Base-by-base conservation (phyloP, 2,888 invertebrate genomes). In the Glaucopsyche alexis region DNA sequence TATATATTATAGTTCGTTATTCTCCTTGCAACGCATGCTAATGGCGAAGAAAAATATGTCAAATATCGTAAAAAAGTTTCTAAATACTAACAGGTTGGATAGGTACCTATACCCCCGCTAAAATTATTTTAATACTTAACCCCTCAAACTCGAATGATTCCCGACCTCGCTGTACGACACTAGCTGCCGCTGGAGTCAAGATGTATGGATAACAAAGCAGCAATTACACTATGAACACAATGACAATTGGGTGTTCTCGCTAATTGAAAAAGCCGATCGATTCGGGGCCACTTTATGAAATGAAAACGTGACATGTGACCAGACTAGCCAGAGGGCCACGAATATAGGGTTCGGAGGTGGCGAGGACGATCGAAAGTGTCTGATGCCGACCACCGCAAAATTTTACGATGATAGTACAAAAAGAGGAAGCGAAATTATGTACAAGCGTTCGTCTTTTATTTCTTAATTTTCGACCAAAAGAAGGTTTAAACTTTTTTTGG, bases 261-360 rank as follows among this genome's bases (percentile, higher is more conserved):
- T 91, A 92, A 93, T 93, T 92, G 91, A 92, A 91, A 91, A 90
- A 86, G 87, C 88, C 87, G 82, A 87, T 90, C 88, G 88, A 90
- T 88, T 87, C 85, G 82, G 87, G 86, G 86, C 89, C 91, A 92
- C 92, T 72, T 52, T 72, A 69, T 69, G 67, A 69, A 72, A 72
- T 72, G 72, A 72, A 45, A 65, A 79, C 81, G 82, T 69, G 69
- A 86, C 82, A 83, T 86, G 87, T 88, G 87, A 85, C 90, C 84
- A 83, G 85, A 83, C 87, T 81, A 89, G 90, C 90, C 87, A 4
- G 6, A 0, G 16, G 66, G 66, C 42, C 45, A 45, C 42, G 16
- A 16, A 11, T 19, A 8, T 6, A 19, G 13, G 66, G 9, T n/a
- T 42, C 16, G 42, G 16, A 7, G 29, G 66, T 11, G 55, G 7